Percentiles rank a stretch among this genome's conserved stretches.
Conservation (phyloP, 2,888 invertebrate species). For the Brachypterus glaber region DNA sequence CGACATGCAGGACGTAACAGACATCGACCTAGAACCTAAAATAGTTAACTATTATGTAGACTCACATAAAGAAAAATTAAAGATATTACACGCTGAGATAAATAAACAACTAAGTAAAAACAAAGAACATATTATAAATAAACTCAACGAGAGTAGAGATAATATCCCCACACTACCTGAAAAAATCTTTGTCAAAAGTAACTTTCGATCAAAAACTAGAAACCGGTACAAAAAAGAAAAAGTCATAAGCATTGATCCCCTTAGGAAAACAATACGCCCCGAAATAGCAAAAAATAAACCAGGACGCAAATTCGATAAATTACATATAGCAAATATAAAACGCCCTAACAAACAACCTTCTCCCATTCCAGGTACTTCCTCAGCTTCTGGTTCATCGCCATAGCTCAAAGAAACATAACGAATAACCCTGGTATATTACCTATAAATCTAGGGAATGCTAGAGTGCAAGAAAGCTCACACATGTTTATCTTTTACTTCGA, state of each 20-base stretch:
- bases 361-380: slow-evolving; percentile 1
- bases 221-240: slow-evolving; percentile 1
- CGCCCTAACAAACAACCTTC: background rate
- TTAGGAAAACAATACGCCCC: background rate
- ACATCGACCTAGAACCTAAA: background rate
- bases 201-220: background rate
- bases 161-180: background rate
- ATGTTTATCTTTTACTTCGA: background rate
- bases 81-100: too few species aligned
- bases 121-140: background rate
- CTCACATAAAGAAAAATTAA: too few species aligned
- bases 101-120: background rate
- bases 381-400: background rate
- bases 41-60: too few species aligned
- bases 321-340: slow-evolving; percentile 1
- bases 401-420: slow-evolving; percentile 1
- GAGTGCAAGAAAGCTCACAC: background rate
- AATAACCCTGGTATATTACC: background rate
- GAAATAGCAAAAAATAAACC: background rate
- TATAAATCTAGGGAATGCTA: background rate
- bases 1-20: background rate
- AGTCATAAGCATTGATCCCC: background rate
- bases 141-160: background rate
- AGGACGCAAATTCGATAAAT: background rate
- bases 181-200: slow-evolving; percentile 1